Percentiles rank a stretch among this genome's conserved stretches.
These are phyloP conservation scores for Thaumetopoea pityocampa DNA, from an alignment of 1,140 invertebrate genomes.

Conservation along the genomic window DNA sequence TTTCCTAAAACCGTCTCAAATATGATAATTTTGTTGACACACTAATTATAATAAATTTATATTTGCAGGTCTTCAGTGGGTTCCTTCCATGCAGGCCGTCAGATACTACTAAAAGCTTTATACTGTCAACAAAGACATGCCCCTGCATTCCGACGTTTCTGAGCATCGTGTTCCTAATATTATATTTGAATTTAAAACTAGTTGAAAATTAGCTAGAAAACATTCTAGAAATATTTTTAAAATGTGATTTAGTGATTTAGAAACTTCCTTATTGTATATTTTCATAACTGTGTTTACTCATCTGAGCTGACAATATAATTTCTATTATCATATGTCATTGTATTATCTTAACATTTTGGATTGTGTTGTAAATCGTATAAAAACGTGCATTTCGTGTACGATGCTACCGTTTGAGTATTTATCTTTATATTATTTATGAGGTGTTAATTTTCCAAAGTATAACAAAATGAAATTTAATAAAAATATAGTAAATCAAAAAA, in stretches of 20 bases:
- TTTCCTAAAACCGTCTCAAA: too few relatives aligned
- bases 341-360: too few relatives aligned
- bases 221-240: background rate
- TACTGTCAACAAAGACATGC: conserved; percentile 10
- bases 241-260: background rate
- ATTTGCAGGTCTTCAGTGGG: conserved; percentile 43
- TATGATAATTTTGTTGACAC: too few relatives aligned
- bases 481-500: background rate
- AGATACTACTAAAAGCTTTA: conserved; percentile 34
- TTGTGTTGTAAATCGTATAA: too few relatives aligned
- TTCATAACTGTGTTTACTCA: too few relatives aligned
- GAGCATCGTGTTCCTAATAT: background rate
- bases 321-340: too few relatives aligned
- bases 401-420: too few relatives aligned
- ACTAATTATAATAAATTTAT: conserved; percentile 1
- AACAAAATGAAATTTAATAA: background rate
- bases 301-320: too few relatives aligned
- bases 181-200: too few relatives aligned
- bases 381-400: too few relatives aligned
- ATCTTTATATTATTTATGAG: background rate
- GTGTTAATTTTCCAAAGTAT: background rate
- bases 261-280: too few relatives aligned
- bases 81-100: conserved; percentile 24
- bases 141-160: conserved; percentile 1
- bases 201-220: too few relatives aligned